phyloP scores from a whole-genome alignment of 2,888 invertebrate genomes.

The Patella caerulea region DNA sequence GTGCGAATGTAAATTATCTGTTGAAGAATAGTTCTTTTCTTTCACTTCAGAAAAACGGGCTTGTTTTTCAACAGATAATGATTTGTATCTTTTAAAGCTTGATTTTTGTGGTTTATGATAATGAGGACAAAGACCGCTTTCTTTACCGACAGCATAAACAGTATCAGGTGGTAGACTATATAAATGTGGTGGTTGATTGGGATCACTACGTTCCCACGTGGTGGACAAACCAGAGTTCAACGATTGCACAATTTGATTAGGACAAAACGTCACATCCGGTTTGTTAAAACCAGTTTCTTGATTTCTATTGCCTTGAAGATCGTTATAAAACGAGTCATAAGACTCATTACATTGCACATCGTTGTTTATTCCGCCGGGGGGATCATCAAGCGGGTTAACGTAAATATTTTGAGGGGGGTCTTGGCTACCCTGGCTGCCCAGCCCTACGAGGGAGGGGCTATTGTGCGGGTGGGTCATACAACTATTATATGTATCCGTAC shows the following conservation, averaged over 20 bases:
- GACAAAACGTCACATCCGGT: slow-evolving; percentile 26
- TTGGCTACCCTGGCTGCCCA: slow-evolving; percentile 13
- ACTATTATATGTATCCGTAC: slow-evolving; percentile 95
- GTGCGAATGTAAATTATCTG: slow-evolving; percentile 66
- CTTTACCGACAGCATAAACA: slow-evolving; percentile 15
- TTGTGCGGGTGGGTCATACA: slow-evolving; percentile 90
- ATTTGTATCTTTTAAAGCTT: slow-evolving; percentile 62
- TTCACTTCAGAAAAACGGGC: slow-evolving; percentile 61
- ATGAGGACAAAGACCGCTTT: slow-evolving; percentile 19
- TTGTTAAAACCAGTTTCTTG: slow-evolving; percentile 38
- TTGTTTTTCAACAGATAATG: slow-evolving; percentile 60
- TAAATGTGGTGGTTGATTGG: slow-evolving; percentile 1
- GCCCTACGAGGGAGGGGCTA: slow-evolving; percentile 50
- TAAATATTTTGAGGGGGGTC: slow-evolving; percentile 62
- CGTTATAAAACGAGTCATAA: slow-evolving; percentile 28
- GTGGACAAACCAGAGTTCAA: slow-evolving; percentile 59
- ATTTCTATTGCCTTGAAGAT: slow-evolving; percentile 29
- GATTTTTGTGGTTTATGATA: slow-evolving; percentile 29
- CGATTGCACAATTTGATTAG: slow-evolving; percentile 57
- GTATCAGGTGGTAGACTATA: slow-evolving; percentile 14
- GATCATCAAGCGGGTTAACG: slow-evolving; percentile 67
- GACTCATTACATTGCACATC: slow-evolving; percentile 31
- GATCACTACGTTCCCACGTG: slow-evolving; percentile 61
- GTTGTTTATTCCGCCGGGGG: slow-evolving; percentile 34
- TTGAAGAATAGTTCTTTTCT: slow-evolving; percentile 63